These are phyloP conservation scores for Drosophila santomea DNA, from an alignment of 1,140 invertebrate genomes.

Conservation along the genomic window DNA sequence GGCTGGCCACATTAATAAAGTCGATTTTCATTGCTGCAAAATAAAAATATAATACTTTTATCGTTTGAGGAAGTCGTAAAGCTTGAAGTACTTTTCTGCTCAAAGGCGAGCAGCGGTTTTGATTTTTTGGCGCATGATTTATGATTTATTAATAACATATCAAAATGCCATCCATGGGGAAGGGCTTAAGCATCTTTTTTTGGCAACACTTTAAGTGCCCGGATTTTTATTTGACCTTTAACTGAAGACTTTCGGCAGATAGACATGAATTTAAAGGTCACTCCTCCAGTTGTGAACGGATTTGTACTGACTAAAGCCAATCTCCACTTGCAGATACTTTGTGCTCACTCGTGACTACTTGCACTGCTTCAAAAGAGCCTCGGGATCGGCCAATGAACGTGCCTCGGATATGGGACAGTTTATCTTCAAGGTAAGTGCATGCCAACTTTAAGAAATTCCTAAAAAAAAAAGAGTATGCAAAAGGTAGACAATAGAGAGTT, in stretches of 20 bases:
- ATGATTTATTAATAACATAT: slow-evolving; percentile 74
- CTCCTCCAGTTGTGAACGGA: slow-evolving; percentile 3
- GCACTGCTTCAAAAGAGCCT: slow-evolving; percentile 89
- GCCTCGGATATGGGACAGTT: slow-evolving; percentile 90
- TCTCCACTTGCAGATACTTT: slow-evolving; percentile 86
- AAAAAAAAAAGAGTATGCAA: not conserved
- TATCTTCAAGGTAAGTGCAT: slow-evolving; percentile 87
- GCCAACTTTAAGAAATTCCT: not conserved
- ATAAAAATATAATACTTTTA: slow-evolving; percentile 42
- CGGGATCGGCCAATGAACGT: slow-evolving; percentile 86
- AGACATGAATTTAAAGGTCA: slow-evolving; percentile 34
- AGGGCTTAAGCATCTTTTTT: slow-evolving; percentile 17
- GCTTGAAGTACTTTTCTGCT: slow-evolving; percentile 23
- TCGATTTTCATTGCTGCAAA: slow-evolving; percentile 53
- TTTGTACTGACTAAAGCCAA: slow-evolving; percentile 20
- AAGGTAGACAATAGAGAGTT: not conserved
- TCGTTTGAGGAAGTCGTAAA: slow-evolving; percentile 57
- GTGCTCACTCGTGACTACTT: slow-evolving; percentile 89
- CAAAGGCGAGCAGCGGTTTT: not conserved
- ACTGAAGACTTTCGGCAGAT: slow-evolving; percentile 42
- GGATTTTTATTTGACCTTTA: slow-evolving; percentile 57
- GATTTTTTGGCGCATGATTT: slow-evolving; percentile 64
- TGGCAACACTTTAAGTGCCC: slow-evolving; percentile 27
- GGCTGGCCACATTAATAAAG: slow-evolving; percentile 51
- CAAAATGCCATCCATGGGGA: slow-evolving; percentile 49